A percentile compares a stretch with the other conserved stretches of the same genome.
These are phyloP conservation scores for Alaudala cheleensis DNA, from an alignment of 2,113 vertebrate genomes.

Conservation along the genomic window DNA sequence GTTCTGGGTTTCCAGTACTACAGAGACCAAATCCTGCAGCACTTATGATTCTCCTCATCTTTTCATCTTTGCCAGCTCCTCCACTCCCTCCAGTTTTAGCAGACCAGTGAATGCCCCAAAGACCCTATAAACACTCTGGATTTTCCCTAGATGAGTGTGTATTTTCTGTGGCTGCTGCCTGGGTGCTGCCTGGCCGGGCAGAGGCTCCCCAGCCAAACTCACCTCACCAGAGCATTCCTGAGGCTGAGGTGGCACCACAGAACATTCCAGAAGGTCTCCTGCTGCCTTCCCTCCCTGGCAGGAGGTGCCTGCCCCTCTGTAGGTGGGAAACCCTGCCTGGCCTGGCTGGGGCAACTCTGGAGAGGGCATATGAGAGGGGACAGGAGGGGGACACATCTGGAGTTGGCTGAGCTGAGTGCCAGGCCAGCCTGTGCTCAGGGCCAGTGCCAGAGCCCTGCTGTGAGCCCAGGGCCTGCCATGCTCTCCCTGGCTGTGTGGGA, in stretches of 20 bases:
- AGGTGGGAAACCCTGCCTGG: neutral
- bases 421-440: rapidly evolving
- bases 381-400: neutral
- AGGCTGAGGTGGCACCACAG: rapidly evolving
- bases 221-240: rapidly evolving
- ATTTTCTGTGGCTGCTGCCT: neutral
- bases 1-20: neutral
- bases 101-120: neutral
- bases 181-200: neutral
- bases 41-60: neutral
- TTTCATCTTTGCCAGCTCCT: neutral
- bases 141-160: neutral
- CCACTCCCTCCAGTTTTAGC: neutral
- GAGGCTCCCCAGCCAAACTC: neutral
- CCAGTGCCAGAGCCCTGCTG: rapidly evolving
- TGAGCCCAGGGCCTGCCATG: rapidly evolving
- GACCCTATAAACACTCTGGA: neutral
- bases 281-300: too few species aligned
- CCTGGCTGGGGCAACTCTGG: neutral
- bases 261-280: neutral
- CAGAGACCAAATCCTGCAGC: neutral
- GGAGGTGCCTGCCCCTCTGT: rapidly evolving
- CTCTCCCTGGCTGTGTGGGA: rapidly evolving
- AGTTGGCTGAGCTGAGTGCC: rapidly evolving
- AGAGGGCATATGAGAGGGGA: neutral